Evolutionary conservation across 2,888 invertebrate genomes (phyloP).

Genomic region (Hypena proboscidalis): DNA sequence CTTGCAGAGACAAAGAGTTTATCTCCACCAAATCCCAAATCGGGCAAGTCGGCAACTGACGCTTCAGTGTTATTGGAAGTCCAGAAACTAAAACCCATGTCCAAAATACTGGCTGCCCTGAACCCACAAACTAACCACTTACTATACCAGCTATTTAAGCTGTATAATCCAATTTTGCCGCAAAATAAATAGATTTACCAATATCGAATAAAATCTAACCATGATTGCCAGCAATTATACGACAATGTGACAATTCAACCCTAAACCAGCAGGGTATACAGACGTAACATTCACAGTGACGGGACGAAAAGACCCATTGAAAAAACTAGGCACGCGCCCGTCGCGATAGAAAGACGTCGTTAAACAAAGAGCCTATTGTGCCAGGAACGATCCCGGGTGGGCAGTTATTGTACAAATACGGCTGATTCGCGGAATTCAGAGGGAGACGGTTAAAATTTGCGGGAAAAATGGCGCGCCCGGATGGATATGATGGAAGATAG

Average conservation of each 20-base stretch:
- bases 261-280: constrained; percentile 39
- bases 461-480: constrained; percentile 69
- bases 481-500: constrained; percentile 62
- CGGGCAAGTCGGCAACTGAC: no score
- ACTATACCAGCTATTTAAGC: no score
- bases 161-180: constrained; percentile 1
- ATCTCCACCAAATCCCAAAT: no score
- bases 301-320: constrained; percentile 63
- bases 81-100: no score
- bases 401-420: constrained; percentile 77
- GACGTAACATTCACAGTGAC: constrained; percentile 44
- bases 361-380: constrained; percentile 79
- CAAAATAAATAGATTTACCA: constrained; percentile 11
- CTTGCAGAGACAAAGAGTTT: no score
- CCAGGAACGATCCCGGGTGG: constrained; percentile 61
- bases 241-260: constrained; percentile 39
- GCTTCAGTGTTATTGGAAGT: no score
- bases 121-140: no score
- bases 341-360: constrained; percentile 76
- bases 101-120: no score
- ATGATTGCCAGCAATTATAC: constrained; percentile 28
- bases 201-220: constrained; percentile 13
- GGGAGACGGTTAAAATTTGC: constrained; percentile 75
- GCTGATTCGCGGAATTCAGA: constrained; percentile 74
- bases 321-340: constrained; percentile 70